Conservation (phyloP, 2,888 invertebrate genomes). For the Leptodirus hochenwartii region DNA sequence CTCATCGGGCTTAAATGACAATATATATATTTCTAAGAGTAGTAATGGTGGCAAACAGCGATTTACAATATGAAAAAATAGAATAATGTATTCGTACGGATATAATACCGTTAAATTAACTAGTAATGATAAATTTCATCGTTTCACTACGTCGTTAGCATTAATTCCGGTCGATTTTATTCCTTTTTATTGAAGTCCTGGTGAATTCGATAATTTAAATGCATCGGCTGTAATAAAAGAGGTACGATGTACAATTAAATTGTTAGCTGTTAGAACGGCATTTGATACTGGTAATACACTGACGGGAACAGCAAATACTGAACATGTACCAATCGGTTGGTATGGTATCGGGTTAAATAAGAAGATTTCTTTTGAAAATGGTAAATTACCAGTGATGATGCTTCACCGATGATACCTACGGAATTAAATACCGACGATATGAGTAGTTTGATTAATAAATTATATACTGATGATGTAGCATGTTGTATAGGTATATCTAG, state of each 20-base stretch:
- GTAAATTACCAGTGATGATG: not conserved
- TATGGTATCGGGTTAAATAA: not conserved
- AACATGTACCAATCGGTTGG: slow-evolving; percentile 1
- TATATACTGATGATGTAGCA: no score
- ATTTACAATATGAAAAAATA: no score
- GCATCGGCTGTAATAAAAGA: not conserved
- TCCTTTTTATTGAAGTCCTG: not conserved
- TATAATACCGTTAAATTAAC: no score
- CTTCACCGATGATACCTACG: not conserved
- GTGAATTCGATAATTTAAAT: not conserved
- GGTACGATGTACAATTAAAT: not conserved
- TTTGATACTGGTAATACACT: not conserved
- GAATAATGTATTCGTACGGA: no score
- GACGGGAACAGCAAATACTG: not conserved
- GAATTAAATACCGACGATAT: not conserved
- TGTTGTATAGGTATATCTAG: not conserved
- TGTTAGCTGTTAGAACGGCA: not conserved
- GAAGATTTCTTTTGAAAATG: not conserved
- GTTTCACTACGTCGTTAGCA: not conserved
- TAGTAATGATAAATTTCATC: not conserved
- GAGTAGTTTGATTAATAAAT: not conserved
- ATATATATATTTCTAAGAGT: no score
- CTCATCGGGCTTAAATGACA: no score
- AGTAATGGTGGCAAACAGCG: no score
- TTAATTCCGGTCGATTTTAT: slow-evolving; percentile 1